Evolutionary conservation across 2,797 vertebrate species (phyloP), one percentile per base, ranked within the genome.

Genomic region (Poecilia gillii): DNA sequence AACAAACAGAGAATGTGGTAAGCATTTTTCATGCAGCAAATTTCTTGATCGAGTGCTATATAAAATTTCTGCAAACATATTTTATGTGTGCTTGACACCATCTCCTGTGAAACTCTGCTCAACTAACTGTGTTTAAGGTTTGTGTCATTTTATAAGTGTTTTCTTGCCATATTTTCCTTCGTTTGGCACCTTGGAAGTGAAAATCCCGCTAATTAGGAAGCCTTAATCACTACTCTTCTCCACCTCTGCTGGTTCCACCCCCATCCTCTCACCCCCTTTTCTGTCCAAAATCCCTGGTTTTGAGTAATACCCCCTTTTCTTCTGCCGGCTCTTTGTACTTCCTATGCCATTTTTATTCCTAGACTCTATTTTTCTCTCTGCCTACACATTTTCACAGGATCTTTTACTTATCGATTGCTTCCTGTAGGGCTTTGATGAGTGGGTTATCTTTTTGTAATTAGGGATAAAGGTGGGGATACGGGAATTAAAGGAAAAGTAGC

Each of bases 391-490:
- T 81, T 47, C 66, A 57, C 66, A 68, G 62, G 70, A 43, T 72
- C 49, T 79, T 72, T 78, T 20, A 68, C 76, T 81, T 77, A 74
- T 79, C 83, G 78, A 28, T 73, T 76, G 74, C 64, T 82, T 81
- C 85, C 81, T 45, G 66, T 72, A 73, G 76, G 84, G 83, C n/a
- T 71, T 76, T 86, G 74, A 88, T 81, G 81, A 83, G 73, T 51
- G 76, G 62, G 73, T 81, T 87, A 88, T 88, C 83, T 75, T 49
- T 76, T 66, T 80, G 82, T 92, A 92, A 93, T 94, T 93, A 93
- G 81, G 81, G 75, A 87, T 81, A 81, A 79, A 72, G 82, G 72
- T 20, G 76, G 75, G 66, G 89, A 92, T 89, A 84, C 82, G 85
- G 87, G 75, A 90, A 80, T 49, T n/a, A 70, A 70, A 74, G 81